phyloP scores from a whole-genome alignment of 2,797 vertebrate genomes.

The Pseudotriccus pelzelni region DNA sequence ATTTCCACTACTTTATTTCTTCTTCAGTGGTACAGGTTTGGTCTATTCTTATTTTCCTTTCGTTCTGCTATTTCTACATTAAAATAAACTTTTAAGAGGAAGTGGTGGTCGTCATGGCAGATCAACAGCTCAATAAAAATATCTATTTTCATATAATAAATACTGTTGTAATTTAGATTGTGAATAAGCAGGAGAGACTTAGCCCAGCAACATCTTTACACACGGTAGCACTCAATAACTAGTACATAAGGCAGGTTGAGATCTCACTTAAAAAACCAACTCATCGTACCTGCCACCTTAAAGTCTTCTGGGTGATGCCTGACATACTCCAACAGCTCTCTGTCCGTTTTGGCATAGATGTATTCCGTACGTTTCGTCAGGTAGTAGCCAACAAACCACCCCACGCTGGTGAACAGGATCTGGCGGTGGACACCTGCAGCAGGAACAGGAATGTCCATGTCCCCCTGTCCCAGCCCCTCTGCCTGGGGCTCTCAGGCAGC shows the following conservation, averaged over 20 bases:
- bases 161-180: not conserved
- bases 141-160: not conserved
- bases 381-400: slow-evolving; percentile 87
- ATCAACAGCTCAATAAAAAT: not conserved
- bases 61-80: not conserved
- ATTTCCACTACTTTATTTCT: not conserved
- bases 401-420: slow-evolving; percentile 77
- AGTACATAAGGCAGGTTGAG: not conserved
- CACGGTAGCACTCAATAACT: too few relatives aligned
- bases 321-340: slow-evolving; percentile 84
- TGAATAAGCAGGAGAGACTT: not conserved
- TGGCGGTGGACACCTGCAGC: slow-evolving; percentile 89
- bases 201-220: not conserved
- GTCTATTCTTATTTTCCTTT: not conserved
- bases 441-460: not conserved
- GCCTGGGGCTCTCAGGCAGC: too few relatives aligned
- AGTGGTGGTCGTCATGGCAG: accelerated
- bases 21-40: not conserved
- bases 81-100: not conserved
- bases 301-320: slow-evolving; percentile 83
- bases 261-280: not conserved
- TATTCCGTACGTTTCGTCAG: slow-evolving; percentile 81
- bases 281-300: slow-evolving; percentile 70
- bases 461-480: too few relatives aligned
- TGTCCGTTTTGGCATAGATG: slow-evolving; percentile 77